Evolutionary conservation across 2,888 invertebrate genomes (phyloP).

Genomic region (Drosophila sordidula): DNA sequence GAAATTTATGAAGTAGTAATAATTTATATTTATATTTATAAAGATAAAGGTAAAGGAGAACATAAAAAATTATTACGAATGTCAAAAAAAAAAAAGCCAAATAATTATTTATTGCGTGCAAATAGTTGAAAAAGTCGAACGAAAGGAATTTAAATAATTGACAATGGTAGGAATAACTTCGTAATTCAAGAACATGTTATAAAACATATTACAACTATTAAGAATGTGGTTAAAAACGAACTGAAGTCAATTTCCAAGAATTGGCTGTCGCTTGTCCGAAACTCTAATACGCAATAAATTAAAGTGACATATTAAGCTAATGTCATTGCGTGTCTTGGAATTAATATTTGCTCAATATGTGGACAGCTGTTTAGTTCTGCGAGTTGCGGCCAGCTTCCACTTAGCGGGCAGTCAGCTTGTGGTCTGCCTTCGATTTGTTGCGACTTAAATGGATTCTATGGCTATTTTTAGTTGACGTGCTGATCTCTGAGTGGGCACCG

Average conservation of each 20-base stretch:
- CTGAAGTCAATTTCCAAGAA: neutral
- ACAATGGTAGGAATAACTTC: no score
- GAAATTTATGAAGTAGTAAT: no score
- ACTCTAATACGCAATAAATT: conserved; percentile 22
- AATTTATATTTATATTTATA: no score
- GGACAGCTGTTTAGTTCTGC: conserved; percentile 45
- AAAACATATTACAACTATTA: no score
- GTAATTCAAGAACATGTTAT: neutral
- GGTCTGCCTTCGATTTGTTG: conserved; percentile 55
- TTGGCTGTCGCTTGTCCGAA: conserved; percentile 1
- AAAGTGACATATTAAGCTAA: conserved; percentile 41
- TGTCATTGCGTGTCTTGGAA: conserved; percentile 42
- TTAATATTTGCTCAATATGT: conserved; percentile 57
- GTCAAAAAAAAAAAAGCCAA: no score
- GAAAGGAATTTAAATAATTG: no score
- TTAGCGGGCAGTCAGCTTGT: conserved; percentile 37
- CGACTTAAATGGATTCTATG: conserved; percentile 56
- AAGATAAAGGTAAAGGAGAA: no score
- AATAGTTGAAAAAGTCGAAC: no score
- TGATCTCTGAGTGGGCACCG: conserved; percentile 53
- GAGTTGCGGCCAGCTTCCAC: neutral
- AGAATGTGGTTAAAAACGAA: neutral
- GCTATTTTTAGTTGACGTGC: conserved; percentile 56
- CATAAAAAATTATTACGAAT: no score
- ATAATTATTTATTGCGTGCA: no score